Conservation (phyloP, 1,140 invertebrate species). For the Maniola jurtina region DNA sequence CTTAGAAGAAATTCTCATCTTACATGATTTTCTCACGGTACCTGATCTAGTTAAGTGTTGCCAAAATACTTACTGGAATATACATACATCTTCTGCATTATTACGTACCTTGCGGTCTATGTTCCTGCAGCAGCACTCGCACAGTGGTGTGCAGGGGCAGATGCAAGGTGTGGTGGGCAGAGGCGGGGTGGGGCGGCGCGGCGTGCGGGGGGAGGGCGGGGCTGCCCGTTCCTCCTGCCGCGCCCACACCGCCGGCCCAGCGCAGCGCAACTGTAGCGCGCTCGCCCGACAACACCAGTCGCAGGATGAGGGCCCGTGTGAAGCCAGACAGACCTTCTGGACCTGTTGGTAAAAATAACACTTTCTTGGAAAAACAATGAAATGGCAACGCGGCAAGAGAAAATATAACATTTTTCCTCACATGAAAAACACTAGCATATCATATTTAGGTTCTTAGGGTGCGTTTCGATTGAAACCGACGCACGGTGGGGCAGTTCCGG, state of each 20-base stretch:
- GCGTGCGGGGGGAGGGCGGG: conserved; percentile 37
- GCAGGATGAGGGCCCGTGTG: conserved; percentile 90
- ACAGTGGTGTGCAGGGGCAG: conserved; percentile 87
- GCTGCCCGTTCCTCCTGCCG: neutral
- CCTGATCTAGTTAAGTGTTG: neutral
- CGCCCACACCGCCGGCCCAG: conserved; percentile 67
- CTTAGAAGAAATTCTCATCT: too few species aligned
- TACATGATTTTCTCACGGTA: neutral
- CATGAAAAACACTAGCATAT: too few species aligned
- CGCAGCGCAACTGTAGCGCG: conserved; percentile 87
- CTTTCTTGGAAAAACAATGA: too few species aligned
- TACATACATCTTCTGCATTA: too few species aligned
- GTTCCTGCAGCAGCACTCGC: conserved; percentile 71
- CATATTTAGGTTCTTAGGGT: too few species aligned
- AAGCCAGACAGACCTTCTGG: conserved; percentile 87
- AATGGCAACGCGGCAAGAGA: too few species aligned
- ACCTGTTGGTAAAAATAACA: conserved; percentile 23
- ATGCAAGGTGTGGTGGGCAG: conserved; percentile 82
- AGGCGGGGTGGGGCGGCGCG: conserved; percentile 41
- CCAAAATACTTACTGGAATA: too few species aligned
- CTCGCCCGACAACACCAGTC: conserved; percentile 91
- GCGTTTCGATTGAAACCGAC: too few species aligned
- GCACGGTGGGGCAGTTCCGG: too few species aligned
- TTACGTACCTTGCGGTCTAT: conserved; percentile 66
- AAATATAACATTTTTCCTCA: too few species aligned